Conservation (phyloP, 2,113 vertebrate genomes). For the Lethenteron reissneri region DNA sequence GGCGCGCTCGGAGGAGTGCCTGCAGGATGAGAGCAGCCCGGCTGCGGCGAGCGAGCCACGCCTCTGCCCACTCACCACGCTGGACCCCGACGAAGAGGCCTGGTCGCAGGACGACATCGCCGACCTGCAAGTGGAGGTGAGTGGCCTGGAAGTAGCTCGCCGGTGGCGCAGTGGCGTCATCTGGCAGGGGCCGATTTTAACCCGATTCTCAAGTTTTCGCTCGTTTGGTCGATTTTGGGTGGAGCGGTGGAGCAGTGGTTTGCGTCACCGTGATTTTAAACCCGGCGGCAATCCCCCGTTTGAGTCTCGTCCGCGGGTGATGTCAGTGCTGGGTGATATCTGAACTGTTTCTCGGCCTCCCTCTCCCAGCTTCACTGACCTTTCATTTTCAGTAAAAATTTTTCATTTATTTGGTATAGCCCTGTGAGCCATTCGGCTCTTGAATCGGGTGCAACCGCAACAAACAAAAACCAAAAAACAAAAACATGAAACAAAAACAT, state of each 20-base stretch:
- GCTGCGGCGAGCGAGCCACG: constrained; percentile 44
- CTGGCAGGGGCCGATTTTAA: background rate
- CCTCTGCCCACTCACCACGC: constrained; percentile 51
- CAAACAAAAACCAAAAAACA: too few relatives aligned
- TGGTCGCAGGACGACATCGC: constrained; percentile 85
- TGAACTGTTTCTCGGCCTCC: too few relatives aligned
- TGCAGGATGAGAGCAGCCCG: constrained; percentile 42
- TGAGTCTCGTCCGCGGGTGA: too few relatives aligned
- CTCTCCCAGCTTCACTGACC: too few relatives aligned
- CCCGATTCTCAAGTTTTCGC: too few relatives aligned
- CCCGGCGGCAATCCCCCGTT: background rate
- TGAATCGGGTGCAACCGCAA: too few relatives aligned
- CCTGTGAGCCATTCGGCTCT: too few relatives aligned
- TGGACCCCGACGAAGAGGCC: constrained; percentile 81
- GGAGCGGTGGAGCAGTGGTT: background rate
- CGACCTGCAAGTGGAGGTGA: constrained; percentile 80
- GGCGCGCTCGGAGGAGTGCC: constrained; percentile 77
- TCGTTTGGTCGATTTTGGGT: too few relatives aligned
- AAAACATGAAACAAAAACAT: too few relatives aligned
- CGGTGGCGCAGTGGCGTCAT: constrained; percentile 2
- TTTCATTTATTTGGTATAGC: too few relatives aligned
- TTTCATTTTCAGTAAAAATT: too few relatives aligned
- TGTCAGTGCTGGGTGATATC: too few relatives aligned
- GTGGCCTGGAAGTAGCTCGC: background rate
- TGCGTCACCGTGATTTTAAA: background rate